Evolutionary conservation across 2,113 vertebrate genomes (phyloP).

Genomic region (Dasypus novemcinctus): DNA sequence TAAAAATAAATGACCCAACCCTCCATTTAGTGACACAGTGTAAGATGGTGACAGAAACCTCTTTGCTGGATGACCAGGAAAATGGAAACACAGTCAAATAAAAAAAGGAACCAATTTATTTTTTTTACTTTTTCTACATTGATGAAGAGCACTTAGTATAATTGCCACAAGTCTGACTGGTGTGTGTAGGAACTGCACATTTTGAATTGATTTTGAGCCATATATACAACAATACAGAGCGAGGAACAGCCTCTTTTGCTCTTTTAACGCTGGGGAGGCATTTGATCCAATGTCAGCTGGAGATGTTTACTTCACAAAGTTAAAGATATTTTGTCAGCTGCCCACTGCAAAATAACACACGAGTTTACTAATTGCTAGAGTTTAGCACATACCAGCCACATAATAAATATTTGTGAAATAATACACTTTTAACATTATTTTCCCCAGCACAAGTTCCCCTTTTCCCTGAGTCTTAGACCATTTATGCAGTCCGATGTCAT

Average conservation of each 20-base stretch:
- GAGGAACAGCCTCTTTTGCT: not conserved
- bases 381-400: not conserved
- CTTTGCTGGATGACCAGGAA: not conserved
- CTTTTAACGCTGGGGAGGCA: not conserved
- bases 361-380: not conserved
- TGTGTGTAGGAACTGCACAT: not conserved
- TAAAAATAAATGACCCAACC: not conserved
- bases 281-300: not conserved
- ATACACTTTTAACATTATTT: slow-evolving; percentile 14
- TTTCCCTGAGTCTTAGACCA: slow-evolving; percentile 42
- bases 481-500: not conserved
- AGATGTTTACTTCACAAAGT: not conserved
- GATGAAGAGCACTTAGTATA: not conserved
- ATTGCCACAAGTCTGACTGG: not conserved
- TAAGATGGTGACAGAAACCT: not conserved
- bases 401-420: not conserved
- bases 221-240: not conserved
- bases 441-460: not conserved
- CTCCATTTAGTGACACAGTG: not conserved
- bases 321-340: not conserved
- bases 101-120: not conserved
- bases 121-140: not conserved
- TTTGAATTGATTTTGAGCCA: not conserved
- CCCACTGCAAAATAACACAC: not conserved
- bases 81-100: not conserved